Evolutionary conservation across 2,888 invertebrate genomes (phyloP).

Genomic region (Kuschelorhynchus macadamiae): DNA sequence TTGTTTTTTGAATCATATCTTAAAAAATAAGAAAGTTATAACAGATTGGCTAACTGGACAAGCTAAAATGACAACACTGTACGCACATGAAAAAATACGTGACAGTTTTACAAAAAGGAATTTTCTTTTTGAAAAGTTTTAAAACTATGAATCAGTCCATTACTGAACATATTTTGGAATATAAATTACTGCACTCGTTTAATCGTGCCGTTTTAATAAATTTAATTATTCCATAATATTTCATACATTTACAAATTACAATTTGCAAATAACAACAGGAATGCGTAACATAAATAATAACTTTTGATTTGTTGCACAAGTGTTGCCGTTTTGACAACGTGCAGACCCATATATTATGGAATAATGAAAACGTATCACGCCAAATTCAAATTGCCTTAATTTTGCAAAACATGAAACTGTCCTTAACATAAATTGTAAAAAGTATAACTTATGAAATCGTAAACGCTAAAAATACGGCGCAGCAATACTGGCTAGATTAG

Average conservation of each 20-base stretch:
- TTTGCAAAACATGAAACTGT: conserved; percentile 28
- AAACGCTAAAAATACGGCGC: conserved; percentile 19
- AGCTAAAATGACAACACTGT: too few relatives aligned
- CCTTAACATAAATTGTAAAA: conserved; percentile 25
- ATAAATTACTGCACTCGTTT: neutral
- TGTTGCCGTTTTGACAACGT: conserved; percentile 24
- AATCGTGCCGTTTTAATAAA: neutral
- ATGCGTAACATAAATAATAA: conserved; percentile 12
- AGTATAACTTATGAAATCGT: conserved; percentile 30
- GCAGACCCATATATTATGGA: conserved; percentile 18
- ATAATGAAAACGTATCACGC: conserved; percentile 29
- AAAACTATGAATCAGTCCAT: too few relatives aligned
- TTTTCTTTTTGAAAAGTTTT: too few relatives aligned
- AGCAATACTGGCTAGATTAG: conserved; percentile 10
- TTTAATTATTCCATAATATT: neutral
- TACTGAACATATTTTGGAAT: too few relatives aligned
- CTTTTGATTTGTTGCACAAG: conserved; percentile 26
- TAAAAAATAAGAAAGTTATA: too few relatives aligned
- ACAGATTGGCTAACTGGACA: too few relatives aligned
- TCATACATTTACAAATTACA: neutral
- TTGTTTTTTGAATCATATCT: too few relatives aligned
- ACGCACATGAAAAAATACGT: too few relatives aligned
- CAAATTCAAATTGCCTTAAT: conserved; percentile 23
- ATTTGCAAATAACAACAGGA: conserved; percentile 3
- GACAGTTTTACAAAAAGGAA: too few relatives aligned